Conservation (phyloP, 2,888 invertebrate species). For the Cryptocheilus praepositus region DNA sequence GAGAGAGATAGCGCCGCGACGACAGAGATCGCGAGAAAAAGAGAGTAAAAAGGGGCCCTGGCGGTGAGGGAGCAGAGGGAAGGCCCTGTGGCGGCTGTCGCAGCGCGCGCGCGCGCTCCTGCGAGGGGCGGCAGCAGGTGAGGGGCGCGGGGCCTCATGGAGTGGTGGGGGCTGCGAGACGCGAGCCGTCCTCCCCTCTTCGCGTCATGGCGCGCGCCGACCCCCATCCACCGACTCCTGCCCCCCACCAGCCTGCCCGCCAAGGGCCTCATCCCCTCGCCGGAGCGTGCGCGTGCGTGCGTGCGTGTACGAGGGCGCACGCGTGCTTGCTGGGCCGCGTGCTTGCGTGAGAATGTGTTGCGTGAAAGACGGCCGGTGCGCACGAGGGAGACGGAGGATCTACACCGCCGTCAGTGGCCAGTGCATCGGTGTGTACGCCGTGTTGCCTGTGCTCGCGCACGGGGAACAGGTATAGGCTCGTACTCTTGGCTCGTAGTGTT, state of each 20-base stretch:
- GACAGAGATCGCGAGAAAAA: conserved; percentile 36
- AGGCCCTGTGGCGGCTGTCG: conserved; percentile 28
- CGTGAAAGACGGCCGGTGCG: conserved; percentile 30
- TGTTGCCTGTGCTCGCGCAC: conserved; percentile 44
- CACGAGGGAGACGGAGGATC: conserved; percentile 33
- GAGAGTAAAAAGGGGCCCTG: conserved; percentile 26
- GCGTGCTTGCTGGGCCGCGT: conserved; percentile 53
- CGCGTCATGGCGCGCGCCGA: conserved; percentile 71
- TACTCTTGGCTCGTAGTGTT: conserved; percentile 19
- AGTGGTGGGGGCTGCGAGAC: conserved; percentile 64
- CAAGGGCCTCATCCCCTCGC: conserved; percentile 38
- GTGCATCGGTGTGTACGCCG: conserved; percentile 29
- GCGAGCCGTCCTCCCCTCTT: conserved; percentile 71
- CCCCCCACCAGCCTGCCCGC: conserved; percentile 30
- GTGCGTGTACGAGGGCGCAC: conserved; percentile 44
- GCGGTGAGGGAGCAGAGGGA: conserved; percentile 11
- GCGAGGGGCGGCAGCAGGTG: conserved; percentile 37
- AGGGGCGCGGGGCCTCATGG: conserved; percentile 33
- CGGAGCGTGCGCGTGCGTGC: conserved; percentile 38
- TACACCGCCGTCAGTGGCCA: conserved; percentile 1
- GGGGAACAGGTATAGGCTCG: conserved; percentile 59
- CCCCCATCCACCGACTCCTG: conserved; percentile 54
- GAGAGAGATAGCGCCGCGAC: conserved; percentile 24
- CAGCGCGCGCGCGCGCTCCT: conserved; percentile 40
- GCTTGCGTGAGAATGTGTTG: conserved; percentile 29